Conservation (phyloP, 2,113 vertebrate genomes). For the Trachemys scripta region DNA sequence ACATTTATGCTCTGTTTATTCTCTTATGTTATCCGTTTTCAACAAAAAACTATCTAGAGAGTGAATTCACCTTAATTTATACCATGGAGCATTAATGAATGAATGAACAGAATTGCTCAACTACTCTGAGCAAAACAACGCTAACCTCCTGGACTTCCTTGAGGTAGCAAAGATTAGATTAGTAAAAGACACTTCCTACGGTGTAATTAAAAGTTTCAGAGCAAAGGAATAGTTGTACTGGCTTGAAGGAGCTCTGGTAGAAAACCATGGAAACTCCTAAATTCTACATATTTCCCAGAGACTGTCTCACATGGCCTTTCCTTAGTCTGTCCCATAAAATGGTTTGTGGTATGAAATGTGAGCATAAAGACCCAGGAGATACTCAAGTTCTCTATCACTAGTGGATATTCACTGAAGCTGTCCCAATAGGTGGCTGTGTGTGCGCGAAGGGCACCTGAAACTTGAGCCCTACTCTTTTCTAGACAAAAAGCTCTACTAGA, state of each 20-base stretch:
- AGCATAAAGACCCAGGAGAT: not conserved
- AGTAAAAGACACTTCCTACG: not conserved
- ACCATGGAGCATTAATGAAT: not conserved
- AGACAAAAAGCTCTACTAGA: not conserved
- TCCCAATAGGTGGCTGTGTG: not conserved
- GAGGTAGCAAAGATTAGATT: not conserved
- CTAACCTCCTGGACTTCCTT: not conserved
- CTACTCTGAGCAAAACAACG: not conserved
- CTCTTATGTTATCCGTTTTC: constrained; percentile 1
- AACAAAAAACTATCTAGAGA: constrained; percentile 29
- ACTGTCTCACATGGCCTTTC: not conserved
- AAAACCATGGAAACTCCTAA: not conserved
- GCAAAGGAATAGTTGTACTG: not conserved
- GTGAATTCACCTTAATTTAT: constrained; percentile 55
- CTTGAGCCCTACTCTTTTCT: not conserved
- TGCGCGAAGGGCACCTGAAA: not conserved
- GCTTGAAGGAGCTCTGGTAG: not conserved
- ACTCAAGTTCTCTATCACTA: not conserved
- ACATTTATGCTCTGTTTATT: not conserved
- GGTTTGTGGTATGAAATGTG: not conserved
- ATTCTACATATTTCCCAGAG: not conserved
- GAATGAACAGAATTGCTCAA: not conserved
- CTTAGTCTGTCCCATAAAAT: not conserved
- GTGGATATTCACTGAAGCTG: not conserved
- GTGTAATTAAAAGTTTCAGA: not conserved